These are phyloP conservation scores for Agonopterix arenella DNA, from an alignment of 2,888 invertebrate genomes.

Conservation along the genomic window DNA sequence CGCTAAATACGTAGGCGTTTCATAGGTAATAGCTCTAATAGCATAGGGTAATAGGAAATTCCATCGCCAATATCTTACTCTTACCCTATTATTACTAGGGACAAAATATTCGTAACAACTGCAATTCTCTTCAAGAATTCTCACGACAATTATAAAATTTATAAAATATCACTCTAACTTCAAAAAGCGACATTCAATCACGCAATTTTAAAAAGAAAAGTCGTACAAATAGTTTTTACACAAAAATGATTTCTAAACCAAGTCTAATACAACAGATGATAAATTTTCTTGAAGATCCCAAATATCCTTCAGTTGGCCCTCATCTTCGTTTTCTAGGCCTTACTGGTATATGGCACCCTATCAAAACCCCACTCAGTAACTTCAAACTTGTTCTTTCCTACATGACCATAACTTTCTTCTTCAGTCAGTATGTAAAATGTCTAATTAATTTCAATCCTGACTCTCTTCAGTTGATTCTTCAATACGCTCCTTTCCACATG, in stretches of 20 bases:
- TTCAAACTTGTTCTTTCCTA: conserved; percentile 34
- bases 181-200: not conserved
- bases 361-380: conserved; percentile 18
- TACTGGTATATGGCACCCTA: conserved; percentile 41
- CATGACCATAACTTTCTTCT: conserved; percentile 33
- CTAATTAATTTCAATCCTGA: conserved; percentile 23
- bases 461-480: conserved; percentile 36
- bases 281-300: conserved; percentile 30
- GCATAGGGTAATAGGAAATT: not conserved
- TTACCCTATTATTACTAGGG: conserved; percentile 32
- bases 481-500: conserved; percentile 51
- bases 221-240: not conserved
- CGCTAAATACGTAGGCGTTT: too few species aligned
- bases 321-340: conserved; percentile 32
- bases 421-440: conserved; percentile 44
- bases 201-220: not conserved
- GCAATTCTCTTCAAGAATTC: not conserved
- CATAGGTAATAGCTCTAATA: too few species aligned
- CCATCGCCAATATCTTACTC: conserved; percentile 18
- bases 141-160: not conserved
- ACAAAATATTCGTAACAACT: not conserved
- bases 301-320: conserved; percentile 43
- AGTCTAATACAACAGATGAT: conserved; percentile 13
- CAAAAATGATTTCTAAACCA: not conserved
- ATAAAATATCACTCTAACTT: not conserved